phyloP scores from a whole-genome alignment of 2,113 vertebrate species.

The Enhydra lutris region DNA sequence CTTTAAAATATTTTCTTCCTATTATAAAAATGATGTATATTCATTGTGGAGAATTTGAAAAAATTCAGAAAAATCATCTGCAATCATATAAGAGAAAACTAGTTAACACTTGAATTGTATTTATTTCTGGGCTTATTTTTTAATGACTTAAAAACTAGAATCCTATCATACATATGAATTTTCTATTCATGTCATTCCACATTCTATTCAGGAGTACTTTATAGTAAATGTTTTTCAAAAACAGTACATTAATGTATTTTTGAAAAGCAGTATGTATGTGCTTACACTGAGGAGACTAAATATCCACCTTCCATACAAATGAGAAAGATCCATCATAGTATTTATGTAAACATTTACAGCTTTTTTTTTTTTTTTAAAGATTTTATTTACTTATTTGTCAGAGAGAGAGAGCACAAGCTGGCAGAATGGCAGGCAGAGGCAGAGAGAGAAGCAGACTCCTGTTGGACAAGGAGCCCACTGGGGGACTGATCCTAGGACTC shows the following conservation, averaged over 20 bases:
- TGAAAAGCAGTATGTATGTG: not conserved
- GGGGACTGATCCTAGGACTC: too few relatives aligned
- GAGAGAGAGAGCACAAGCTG: too few relatives aligned
- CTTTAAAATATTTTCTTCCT: constrained; percentile 16
- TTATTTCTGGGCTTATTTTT: not conserved
- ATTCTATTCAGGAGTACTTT: constrained; percentile 11
- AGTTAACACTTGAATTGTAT: not conserved
- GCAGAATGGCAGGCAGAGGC: too few relatives aligned
- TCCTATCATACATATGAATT: not conserved
- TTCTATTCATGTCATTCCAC: constrained; percentile 21
- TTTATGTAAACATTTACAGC: not conserved
- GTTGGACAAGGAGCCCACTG: too few relatives aligned
- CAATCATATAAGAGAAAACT: not conserved
- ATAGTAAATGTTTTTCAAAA: constrained; percentile 26
- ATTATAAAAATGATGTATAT: constrained; percentile 3
- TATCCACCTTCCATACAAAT: not conserved
- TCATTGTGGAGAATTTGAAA: not conserved
- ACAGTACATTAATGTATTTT: not conserved
- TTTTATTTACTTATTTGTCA: too few relatives aligned
- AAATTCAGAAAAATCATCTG: constrained; percentile 2
- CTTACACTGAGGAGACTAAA: not conserved
- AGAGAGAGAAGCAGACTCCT: too few relatives aligned
- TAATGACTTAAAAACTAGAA: not conserved
- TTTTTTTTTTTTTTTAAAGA: not conserved
- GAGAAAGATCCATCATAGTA: not conserved